A percentile compares a stretch with the other conserved stretches of the same genome.
Evolutionary conservation across 2,888 invertebrate genomes (phyloP).

Genomic region (Empis livida): DNA sequence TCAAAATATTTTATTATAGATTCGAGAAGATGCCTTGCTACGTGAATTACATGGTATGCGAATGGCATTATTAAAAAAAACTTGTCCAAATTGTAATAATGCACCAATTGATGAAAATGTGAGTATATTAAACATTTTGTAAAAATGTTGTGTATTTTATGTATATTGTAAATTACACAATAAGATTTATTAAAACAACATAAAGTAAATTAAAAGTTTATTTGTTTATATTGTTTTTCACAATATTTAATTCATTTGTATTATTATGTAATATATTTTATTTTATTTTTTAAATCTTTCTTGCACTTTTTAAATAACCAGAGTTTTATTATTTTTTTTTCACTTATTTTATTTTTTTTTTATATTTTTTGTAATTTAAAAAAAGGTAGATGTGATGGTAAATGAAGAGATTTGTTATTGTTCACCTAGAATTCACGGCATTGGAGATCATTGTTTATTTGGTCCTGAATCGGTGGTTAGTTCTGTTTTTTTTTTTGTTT

Average conservation of each 20-base stretch:
- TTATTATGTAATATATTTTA: slow-evolving; percentile 8
- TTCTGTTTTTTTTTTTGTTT: slow-evolving; percentile 13
- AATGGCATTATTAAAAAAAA: slow-evolving; percentile 48
- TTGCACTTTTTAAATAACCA: too few species aligned
- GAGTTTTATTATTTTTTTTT: slow-evolving; percentile 11
- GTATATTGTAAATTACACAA: too few species aligned
- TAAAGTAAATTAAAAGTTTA: slow-evolving; percentile 2
- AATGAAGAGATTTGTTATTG: slow-evolving; percentile 16
- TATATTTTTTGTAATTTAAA: slow-evolving; percentile 11
- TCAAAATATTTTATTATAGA: slow-evolving; percentile 36
- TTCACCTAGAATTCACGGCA: slow-evolving; percentile 14
- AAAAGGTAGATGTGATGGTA: slow-evolving; percentile 21
- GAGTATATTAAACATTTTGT: slow-evolving; percentile 16
- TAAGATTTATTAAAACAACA: background rate
- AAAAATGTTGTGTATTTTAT: too few species aligned
- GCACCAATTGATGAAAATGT: slow-evolving; percentile 38
- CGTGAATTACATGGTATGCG: slow-evolving; percentile 67
- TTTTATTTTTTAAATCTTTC: slow-evolving; percentile 4
- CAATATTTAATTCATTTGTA: slow-evolving; percentile 6
- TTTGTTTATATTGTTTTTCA: background rate
- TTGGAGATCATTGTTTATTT: slow-evolving; percentile 14
- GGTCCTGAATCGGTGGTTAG: slow-evolving; percentile 27
- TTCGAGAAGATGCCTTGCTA: slow-evolving; percentile 62
- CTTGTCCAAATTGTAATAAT: slow-evolving; percentile 49
- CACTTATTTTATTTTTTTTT: slow-evolving; percentile 13